Evolutionary conservation across 92 coral and sea anemone species (phyloP), one percentile per base, ranked within the genome.

Genomic region (Umimayanthus kanabou): DNA sequence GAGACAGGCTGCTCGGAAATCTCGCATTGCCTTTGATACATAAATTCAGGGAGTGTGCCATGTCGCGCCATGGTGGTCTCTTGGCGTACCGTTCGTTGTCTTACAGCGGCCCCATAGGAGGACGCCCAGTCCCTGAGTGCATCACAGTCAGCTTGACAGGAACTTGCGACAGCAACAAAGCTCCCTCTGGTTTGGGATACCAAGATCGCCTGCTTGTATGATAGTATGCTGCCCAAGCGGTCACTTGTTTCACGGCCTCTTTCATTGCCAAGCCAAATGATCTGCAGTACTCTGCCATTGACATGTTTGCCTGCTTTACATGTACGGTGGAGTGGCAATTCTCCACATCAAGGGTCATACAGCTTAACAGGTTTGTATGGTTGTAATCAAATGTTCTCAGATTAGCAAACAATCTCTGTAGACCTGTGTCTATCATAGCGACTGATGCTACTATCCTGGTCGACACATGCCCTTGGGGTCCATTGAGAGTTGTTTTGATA

Each of bases 161-260:
- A 13, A 91, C 91, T 47, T 84, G 82, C 4, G 85, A 88, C 26
- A 92, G 74, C 53, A 55, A 85, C 80, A 64, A 23, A 25, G 90
- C 64, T 58, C 85, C 90, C 80, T 91, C 93, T 82, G 92, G 92
- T 86, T 77, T 87, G 73, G 95, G 90, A 65, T 93, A 89, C 90
- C 92, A 91, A 0, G 95, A 89, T 42, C 74, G 42, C 80, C 93
- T 91, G 71, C 95, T 91, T 37, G 93, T 93, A 43, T 91, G 93
- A 73, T 89, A n/a, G n/a, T n/a, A n/a, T n/a, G n/a, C n/a, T n/a
- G n/a, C n/a, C n/a, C n/a, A n/a, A n/a, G n/a, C n/a, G 23, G 91
- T 89, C 78, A 91, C 88, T 16, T 82, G 77, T 89, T 93, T 91
- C 16, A 91, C 82, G 1, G 91, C n/a, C 87, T 91, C 93, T 88